Percentiles rank a stretch among this genome's conserved stretches.
phyloP scores from a whole-genome alignment of 2,113 vertebrate genomes.

The Lycocorax pyrrhopterus region DNA sequence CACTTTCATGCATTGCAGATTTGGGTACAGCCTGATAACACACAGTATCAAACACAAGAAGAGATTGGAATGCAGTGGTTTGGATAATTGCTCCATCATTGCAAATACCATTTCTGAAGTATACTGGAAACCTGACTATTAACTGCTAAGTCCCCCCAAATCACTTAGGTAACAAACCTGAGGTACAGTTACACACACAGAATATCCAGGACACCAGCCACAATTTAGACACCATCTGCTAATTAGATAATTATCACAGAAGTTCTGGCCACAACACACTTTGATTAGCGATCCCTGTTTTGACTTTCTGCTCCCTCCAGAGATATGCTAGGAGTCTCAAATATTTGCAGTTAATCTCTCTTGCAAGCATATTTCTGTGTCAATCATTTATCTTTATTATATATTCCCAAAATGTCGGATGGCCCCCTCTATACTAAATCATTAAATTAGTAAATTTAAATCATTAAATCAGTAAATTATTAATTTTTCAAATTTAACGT shows the following conservation, averaged over 20 bases:
- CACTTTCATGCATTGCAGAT: not conserved
- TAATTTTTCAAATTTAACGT: not conserved
- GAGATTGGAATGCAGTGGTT: not conserved
- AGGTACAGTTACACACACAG: not conserved
- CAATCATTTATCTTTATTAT: not conserved
- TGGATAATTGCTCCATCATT: not conserved
- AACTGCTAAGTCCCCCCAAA: not conserved
- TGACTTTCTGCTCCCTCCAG: not conserved
- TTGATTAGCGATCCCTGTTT: not conserved
- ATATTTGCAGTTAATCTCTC: not conserved
- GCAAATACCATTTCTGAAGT: not conserved
- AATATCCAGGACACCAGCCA: not conserved
- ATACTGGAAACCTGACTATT: not conserved
- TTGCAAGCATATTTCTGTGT: not conserved
- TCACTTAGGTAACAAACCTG: not conserved
- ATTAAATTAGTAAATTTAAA: too few relatives aligned
- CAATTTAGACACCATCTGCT: not conserved
- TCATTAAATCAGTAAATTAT: not conserved
- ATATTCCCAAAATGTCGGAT: not conserved
- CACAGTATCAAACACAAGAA: not conserved
- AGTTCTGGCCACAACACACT: not conserved
- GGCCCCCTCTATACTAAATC: not conserved
- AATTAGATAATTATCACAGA: not conserved
- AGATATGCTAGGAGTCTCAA: not conserved
- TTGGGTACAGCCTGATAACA: accelerated